Evolutionary conservation across 2,888 invertebrate genomes (phyloP).

Genomic region (Acanthacorydalis orientalis): DNA sequence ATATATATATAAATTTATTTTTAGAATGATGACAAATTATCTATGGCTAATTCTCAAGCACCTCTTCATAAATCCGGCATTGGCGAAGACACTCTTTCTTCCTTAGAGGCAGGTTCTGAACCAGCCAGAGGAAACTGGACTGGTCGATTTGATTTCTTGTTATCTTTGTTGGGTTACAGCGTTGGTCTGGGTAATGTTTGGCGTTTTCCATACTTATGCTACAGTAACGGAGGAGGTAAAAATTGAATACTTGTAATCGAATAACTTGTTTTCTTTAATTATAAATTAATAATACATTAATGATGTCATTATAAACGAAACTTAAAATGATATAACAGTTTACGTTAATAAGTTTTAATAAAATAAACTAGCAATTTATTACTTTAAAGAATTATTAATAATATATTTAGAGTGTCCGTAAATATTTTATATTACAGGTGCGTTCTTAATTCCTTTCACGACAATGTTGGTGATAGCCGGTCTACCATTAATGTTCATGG

Average conservation of each 20-base stretch:
- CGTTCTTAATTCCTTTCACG: slow-evolving; percentile 70
- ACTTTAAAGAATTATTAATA: too few relatives aligned
- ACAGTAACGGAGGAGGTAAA: slow-evolving; percentile 57
- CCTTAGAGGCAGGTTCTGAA: slow-evolving; percentile 10
- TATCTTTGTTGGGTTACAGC: slow-evolving; percentile 53
- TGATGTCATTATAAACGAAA: too few relatives aligned
- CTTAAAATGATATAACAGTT: too few relatives aligned
- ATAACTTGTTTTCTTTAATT: neutral
- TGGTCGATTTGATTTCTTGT: slow-evolving; percentile 55
- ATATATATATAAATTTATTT: slow-evolving; percentile 2
- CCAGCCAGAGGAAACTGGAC: slow-evolving; percentile 57
- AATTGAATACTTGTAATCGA: slow-evolving; percentile 3
- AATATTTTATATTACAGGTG: slow-evolving; percentile 29
- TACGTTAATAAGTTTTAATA: too few relatives aligned
- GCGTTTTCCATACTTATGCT: slow-evolving; percentile 59
- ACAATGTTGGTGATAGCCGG: slow-evolving; percentile 67
- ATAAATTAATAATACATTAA: neutral
- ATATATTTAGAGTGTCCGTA: too few relatives aligned
- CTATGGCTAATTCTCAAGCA: slow-evolving; percentile 29
- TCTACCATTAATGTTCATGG: slow-evolving; percentile 69
- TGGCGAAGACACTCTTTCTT: slow-evolving; percentile 10
- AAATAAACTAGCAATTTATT: too few relatives aligned
- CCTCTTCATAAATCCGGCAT: slow-evolving; percentile 22
- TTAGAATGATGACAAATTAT: slow-evolving; percentile 28
- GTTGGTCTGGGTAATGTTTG: slow-evolving; percentile 61